A percentile compares a stretch with the other conserved stretches of the same genome.
phyloP scores from a whole-genome alignment of 2,888 invertebrate species.

The Andrena hattorfiana region DNA sequence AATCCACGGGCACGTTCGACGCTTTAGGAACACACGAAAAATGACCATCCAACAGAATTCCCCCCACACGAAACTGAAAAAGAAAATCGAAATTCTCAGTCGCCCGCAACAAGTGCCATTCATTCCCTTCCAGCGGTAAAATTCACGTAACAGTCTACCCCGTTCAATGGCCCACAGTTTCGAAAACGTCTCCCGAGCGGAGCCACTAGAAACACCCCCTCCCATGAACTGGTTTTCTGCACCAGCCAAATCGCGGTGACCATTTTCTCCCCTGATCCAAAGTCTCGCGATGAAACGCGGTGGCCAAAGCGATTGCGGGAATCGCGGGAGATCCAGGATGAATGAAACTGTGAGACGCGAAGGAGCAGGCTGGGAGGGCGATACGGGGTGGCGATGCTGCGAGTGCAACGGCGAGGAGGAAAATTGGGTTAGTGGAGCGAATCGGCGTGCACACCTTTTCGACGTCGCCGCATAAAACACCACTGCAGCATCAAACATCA shows the following conservation, averaged over 20 bases:
- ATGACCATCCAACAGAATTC: background rate
- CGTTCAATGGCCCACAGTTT: background rate
- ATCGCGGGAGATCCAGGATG: conserved; percentile 32
- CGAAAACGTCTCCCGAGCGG: conserved; percentile 6
- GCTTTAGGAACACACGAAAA: background rate
- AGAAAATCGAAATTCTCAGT: background rate
- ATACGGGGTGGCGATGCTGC: conserved; percentile 32
- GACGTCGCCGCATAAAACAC: conserved; percentile 82
- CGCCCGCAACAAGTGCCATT: conserved; percentile 27
- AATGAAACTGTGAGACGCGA: conserved; percentile 34
- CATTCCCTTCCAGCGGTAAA: background rate
- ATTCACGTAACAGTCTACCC: background rate
- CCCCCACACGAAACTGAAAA: background rate
- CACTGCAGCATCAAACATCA: conserved; percentile 84
- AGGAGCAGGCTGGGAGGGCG: conserved; percentile 3
- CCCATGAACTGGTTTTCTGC: background rate
- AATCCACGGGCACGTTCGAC: background rate
- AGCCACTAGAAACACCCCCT: background rate
- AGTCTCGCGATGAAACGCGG: background rate
- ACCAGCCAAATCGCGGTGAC: background rate
- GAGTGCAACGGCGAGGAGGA: conserved; percentile 54
- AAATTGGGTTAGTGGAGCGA: conserved; percentile 64
- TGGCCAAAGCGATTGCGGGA: conserved; percentile 31
- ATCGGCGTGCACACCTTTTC: conserved; percentile 79
- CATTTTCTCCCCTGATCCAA: background rate